Evolutionary conservation across 1,140 invertebrate genomes (phyloP).

Genomic region (Acarapis woodi): DNA sequence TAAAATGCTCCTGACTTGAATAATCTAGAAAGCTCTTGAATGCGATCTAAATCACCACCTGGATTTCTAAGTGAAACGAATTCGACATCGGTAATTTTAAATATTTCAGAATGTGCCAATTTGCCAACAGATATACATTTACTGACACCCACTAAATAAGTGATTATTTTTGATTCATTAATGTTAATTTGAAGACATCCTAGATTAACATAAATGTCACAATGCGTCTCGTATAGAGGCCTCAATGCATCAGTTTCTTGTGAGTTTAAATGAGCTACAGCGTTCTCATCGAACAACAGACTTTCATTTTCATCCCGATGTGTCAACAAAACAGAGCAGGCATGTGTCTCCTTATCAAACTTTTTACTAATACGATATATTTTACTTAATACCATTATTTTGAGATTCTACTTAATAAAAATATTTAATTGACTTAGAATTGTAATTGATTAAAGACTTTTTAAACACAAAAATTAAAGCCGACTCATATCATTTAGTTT

Average conservation of each 20-base stretch:
- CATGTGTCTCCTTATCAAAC: no score
- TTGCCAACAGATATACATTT: constrained; percentile 81
- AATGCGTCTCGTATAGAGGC: constrained; percentile 51
- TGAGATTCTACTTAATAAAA: no score
- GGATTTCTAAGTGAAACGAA: constrained; percentile 53
- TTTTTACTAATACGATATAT: no score
- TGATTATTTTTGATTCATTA: constrained; percentile 30
- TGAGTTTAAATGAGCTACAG: no score
- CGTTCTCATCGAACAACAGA: no score
- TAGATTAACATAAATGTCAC: constrained; percentile 71
- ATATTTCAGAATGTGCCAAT: constrained; percentile 68
- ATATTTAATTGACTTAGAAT: no score
- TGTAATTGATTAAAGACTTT: no score
- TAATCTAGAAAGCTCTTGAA: constrained; percentile 39
- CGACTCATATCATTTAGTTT: no score
- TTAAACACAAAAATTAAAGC: no score
- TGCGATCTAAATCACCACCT: constrained; percentile 41
- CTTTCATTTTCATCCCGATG: no score
- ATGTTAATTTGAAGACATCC: constrained; percentile 46
- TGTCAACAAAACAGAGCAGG: no score
- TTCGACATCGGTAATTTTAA: constrained; percentile 63
- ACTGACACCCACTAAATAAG: constrained; percentile 74
- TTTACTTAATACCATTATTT: no score
- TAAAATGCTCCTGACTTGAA: constrained; percentile 89
- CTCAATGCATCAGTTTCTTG: constrained; percentile 61